Evolutionary conservation across 2,888 invertebrate species (phyloP), one percentile per base, ranked within the genome.

Genomic region (Crioceris asparagi): DNA sequence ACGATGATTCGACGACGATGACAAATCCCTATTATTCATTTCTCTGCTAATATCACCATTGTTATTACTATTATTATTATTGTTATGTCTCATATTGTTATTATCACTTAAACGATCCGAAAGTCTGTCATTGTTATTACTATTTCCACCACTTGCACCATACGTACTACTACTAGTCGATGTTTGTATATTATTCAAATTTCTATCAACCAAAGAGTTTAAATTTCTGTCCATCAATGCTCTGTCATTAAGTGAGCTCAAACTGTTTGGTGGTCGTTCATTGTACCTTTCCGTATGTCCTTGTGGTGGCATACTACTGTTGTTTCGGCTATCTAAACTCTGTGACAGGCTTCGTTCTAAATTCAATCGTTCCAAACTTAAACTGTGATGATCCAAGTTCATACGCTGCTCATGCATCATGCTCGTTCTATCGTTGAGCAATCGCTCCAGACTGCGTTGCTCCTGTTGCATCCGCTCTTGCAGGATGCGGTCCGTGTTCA

Each of bases 401-500:
- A 54, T 55, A 35, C 55, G 44, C 43, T 47, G 49, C 41, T 52
- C 48, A 49, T 59, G 49, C 45, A 53, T 50, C n/a, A n/a, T n/a
- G n/a, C n/a, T n/a, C 30, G 47, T 49, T 16, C 61, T 46, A 35
- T 62, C 61, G 49, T 57, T 57, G 37, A 62, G 51, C 32, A 62
- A 49, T 23, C 61, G 50, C 46, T 62, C 62, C 41, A 62, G 47
- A 38, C 47, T 61, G 6, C 57, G 44, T n/a, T n/a, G n/a, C 31
- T 61, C 61, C 41, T 60, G 58, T 43, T 59, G 57, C 35, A 56
- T 53, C 21, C 57, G 45, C 36, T 59, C 58, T 41, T 59, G 59
- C n/a, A 59, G 46, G 32, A 60, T 45, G 17, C 55, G 36, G 39
- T 57, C 57, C 16, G 53, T 43, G 38, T 59, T 62, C 27, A 64